Percentiles rank a stretch among this genome's conserved stretches.
Evolutionary conservation across 30 jellyfish, hydroid and myxozoan genomes (phyloP).

Genomic region (Chrysaora quinquecirrha): DNA sequence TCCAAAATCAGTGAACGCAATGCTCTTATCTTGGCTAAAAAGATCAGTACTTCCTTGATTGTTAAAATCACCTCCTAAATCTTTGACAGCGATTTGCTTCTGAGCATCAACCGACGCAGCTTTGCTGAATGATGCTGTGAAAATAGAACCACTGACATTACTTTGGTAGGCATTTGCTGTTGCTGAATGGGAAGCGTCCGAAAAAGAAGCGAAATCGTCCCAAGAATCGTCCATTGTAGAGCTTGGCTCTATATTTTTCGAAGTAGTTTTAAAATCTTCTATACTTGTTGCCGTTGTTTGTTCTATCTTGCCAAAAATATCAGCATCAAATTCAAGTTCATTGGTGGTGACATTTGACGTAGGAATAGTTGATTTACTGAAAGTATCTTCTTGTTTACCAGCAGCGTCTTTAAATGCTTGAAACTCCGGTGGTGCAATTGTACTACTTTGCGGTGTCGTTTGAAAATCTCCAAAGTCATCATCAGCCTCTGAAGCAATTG

Average conservation of each 20-base stretch:
- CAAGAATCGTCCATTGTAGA: slow-evolving; percentile 47
- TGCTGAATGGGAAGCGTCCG: neutral
- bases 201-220: slow-evolving; percentile 56
- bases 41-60: no score
- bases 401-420: neutral
- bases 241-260: neutral
- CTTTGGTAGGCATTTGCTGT: no score
- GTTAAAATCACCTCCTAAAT: no score
- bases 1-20: no score
- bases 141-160: no score
- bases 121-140: neutral
- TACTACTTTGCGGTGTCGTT: neutral
- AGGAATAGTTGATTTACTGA: neutral
- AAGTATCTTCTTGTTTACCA: neutral
- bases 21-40: no score
- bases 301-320: neutral
- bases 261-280: neutral
- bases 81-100: no score
- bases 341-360: neutral
- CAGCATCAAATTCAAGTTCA: neutral
- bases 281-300: neutral
- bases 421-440: neutral
- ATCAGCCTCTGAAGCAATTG: neutral
- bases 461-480: slow-evolving; percentile 41
- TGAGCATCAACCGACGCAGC: no score